Evolutionary conservation across 92 coral and sea anemone genomes (phyloP).

Genomic region (Pocillopora meandrina): DNA sequence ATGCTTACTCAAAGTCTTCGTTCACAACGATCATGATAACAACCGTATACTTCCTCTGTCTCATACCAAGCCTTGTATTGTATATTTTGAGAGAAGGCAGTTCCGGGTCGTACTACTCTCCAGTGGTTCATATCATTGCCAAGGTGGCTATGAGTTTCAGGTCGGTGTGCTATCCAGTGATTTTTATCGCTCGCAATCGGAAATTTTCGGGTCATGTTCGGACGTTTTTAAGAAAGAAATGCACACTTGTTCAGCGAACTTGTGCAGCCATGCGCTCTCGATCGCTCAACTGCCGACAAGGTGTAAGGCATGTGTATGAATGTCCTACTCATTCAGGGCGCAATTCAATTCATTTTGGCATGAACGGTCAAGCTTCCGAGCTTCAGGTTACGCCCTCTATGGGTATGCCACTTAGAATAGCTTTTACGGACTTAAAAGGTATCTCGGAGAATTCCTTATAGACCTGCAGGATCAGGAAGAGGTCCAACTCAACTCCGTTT

Average conservation of each 20-base stretch:
- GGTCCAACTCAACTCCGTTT: too few relatives aligned
- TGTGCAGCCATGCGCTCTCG: constrained; percentile 8
- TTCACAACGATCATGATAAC: constrained; percentile 74
- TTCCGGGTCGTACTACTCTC: constrained; percentile 24
- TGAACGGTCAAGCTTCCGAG: background rate
- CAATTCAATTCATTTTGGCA: background rate
- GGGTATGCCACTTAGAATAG: constrained; percentile 26
- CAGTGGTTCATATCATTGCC: constrained; percentile 43
- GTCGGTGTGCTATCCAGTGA: constrained; percentile 73
- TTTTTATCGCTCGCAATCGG: constrained; percentile 72
- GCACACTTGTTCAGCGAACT: constrained; percentile 15
- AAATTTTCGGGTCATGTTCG: constrained; percentile 59
- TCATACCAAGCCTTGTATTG: constrained; percentile 60
- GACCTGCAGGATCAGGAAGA: too few relatives aligned
- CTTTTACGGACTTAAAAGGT: constrained; percentile 28
- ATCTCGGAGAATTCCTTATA: background rate
- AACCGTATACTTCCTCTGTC: constrained; percentile 72
- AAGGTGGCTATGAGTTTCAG: constrained; percentile 66
- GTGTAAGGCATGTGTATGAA: background rate
- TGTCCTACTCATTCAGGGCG: background rate
- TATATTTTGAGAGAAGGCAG: constrained; percentile 54
- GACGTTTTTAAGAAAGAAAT: constrained; percentile 35
- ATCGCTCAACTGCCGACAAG: constrained; percentile 5
- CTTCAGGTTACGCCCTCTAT: constrained; percentile 6
- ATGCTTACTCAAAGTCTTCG: constrained; percentile 72